Conservation (phyloP, 64 coral and sea anemone species). For the Stichodactyla helianthus region DNA sequence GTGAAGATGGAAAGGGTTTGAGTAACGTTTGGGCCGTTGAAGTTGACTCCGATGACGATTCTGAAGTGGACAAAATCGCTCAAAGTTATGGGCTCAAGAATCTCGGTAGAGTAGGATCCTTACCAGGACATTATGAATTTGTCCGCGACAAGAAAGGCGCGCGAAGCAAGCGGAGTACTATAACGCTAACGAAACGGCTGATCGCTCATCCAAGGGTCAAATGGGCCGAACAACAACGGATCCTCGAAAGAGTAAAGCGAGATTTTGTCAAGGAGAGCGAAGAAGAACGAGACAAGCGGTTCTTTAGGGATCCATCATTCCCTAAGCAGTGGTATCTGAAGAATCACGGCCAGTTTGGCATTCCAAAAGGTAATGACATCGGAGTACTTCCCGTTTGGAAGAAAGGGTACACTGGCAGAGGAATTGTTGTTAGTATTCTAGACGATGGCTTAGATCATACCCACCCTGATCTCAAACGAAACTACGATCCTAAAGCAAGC, state of each 20-base stretch:
- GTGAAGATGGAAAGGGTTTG: slow-evolving; percentile 32
- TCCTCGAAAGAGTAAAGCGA: slow-evolving; percentile 62
- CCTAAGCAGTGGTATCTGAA: slow-evolving; percentile 70
- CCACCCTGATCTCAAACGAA: slow-evolving; percentile 81
- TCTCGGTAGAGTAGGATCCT: slow-evolving; percentile 60
- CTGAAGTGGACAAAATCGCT: slow-evolving; percentile 67
- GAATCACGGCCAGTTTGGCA: slow-evolving; percentile 59
- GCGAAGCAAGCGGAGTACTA: slow-evolving; percentile 36
- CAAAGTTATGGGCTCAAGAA: slow-evolving; percentile 63
- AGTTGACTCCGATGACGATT: slow-evolving; percentile 57
- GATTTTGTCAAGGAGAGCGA: slow-evolving; percentile 43
- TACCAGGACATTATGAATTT: slow-evolving; percentile 72
- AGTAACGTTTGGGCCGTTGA: slow-evolving; percentile 64
- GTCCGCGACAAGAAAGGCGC: slow-evolving; percentile 51
- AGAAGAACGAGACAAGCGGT: slow-evolving; percentile 62
- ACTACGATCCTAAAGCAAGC: slow-evolving; percentile 82
- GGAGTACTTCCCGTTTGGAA: slow-evolving; percentile 70
- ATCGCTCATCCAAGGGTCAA: slow-evolving; percentile 61
- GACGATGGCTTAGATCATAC: slow-evolving; percentile 84
- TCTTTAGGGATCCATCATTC: slow-evolving; percentile 60
- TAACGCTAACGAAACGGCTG: slow-evolving; percentile 37
- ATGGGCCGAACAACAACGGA: slow-evolving; percentile 63
- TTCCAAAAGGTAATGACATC: slow-evolving; percentile 53
- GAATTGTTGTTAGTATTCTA: slow-evolving; percentile 70
- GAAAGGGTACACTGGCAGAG: slow-evolving; percentile 56